Evolutionary conservation across 2,797 vertebrate genomes (phyloP), one percentile per base, ranked within the genome.

Genomic region (Coranthus polyacanthus): DNA sequence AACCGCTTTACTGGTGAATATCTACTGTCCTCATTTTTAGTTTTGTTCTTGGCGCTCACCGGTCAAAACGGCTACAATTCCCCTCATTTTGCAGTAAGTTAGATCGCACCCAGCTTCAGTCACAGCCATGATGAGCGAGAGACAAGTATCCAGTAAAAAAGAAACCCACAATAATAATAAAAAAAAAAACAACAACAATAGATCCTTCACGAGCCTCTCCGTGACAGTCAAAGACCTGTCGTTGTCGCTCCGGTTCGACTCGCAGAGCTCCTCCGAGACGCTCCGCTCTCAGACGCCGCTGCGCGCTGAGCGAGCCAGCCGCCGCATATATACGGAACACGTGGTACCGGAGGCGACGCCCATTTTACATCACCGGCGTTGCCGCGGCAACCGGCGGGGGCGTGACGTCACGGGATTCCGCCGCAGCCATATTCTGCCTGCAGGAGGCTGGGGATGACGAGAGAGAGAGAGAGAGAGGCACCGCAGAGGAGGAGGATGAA

Each of bases 11-110:
- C n/a, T n/a, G n/a, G n/a, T n/a, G n/a, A n/a, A n/a, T n/a, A n/a
- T n/a, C n/a, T n/a, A n/a, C n/a, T n/a, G n/a, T n/a, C n/a, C n/a
- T n/a, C n/a, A n/a, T 0, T 22, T 34, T 13, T 38, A 3, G 13
- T 51, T 26, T 49, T 45, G 0, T 15, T 45, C 11, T 6, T 0
- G 20, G 32, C 2, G 67, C 92, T 86, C 90, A 95, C 94, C 94
- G 46, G 94, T 88, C 10, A 95, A 90, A 43, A 95, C 91, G 0
- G 90, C 49, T 0, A 93, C 91, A 42, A 95, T 91, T 6, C 94
- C 94, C 62, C 94, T 87, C 94, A 95, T 95, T 53, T 85, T 94
- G 89, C 94, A 94, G 84, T 94, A 94, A 21, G 93, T 94, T 7
- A 95, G 74, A 21, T 94, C 93, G 22, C 92, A 94, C 83, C 91